Evolutionary conservation across 2,888 invertebrate genomes (phyloP).

Genomic region (Plagodis dolabraria): DNA sequence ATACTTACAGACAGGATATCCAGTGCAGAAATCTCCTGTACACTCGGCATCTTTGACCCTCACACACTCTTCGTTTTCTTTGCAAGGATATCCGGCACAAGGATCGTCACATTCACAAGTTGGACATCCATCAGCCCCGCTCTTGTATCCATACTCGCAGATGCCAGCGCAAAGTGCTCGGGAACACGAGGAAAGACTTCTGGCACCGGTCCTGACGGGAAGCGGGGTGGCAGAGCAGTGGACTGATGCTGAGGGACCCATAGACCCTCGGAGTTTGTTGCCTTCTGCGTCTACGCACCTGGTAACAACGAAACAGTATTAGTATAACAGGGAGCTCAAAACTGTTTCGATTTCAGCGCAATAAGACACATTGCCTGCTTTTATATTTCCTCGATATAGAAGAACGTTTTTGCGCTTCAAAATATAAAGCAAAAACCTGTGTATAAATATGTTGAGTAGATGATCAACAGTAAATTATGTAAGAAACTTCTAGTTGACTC

Average conservation of each 20-base stretch:
- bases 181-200: conserved; percentile 86
- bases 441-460: no score
- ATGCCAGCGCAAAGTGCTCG: conserved; percentile 91
- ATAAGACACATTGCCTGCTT: no score
- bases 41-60: conserved; percentile 89
- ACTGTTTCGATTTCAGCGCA: no score
- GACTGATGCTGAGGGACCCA: conserved; percentile 90
- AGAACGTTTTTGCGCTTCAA: no score
- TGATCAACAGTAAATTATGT: no score
- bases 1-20: conserved; percentile 90
- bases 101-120: conserved; percentile 95
- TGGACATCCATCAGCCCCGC: conserved; percentile 88
- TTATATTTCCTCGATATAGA: no score
- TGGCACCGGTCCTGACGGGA: conserved; percentile 69
- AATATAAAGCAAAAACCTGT: no score
- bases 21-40: conserved; percentile 86
- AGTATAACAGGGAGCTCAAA: no score
- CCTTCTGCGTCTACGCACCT: conserved; percentile 92
- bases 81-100: conserved; percentile 91
- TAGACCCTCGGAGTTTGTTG: conserved; percentile 90
- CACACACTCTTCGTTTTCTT: conserved; percentile 89
- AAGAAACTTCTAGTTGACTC: conserved; percentile 28
- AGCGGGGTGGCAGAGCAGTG: conserved; percentile 82
- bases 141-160: conserved; percentile 93
- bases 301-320: conserved; percentile 1